These are phyloP conservation scores for Phyllotreta striolata DNA, from an alignment of 2,888 invertebrate genomes.

Conservation along the genomic window DNA sequence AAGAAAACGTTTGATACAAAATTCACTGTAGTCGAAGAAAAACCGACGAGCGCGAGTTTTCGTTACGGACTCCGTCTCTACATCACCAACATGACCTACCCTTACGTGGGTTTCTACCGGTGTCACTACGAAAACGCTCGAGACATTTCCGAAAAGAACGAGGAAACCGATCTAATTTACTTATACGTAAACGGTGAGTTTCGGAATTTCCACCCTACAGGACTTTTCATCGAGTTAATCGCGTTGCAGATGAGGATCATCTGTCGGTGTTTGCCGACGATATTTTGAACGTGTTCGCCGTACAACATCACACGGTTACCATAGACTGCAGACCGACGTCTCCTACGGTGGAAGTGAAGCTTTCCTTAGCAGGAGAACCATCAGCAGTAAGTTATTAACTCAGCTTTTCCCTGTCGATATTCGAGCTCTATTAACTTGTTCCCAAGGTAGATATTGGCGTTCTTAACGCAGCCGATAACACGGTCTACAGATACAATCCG, in stretches of 20 bases:
- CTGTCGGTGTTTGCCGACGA: conserved; percentile 59
- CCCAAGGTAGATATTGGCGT: conserved; percentile 36
- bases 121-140: conserved; percentile 58
- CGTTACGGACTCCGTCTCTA: conserved; percentile 62
- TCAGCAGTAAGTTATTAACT: conserved; percentile 13
- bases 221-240: background rate
- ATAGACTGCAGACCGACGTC: conserved; percentile 73
- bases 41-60: conserved; percentile 36
- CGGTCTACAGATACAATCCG: conserved; percentile 39
- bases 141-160: conserved; percentile 52
- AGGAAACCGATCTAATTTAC: conserved; percentile 62
- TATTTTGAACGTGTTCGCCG: conserved; percentile 45
- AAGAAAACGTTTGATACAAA: conserved; percentile 28
- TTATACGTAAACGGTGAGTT: conserved; percentile 65
- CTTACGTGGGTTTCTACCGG: conserved; percentile 59
- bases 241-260: conserved; percentile 60
- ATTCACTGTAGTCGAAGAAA: conserved; percentile 46
- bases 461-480: conserved; percentile 27
- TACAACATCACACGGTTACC: conserved; percentile 59
- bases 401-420: background rate
- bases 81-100: conserved; percentile 52
- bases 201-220: too few relatives aligned
- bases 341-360: conserved; percentile 64
- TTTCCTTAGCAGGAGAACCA: conserved; percentile 49
- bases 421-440: conserved; percentile 2